These are phyloP conservation scores for Eleginops maclovinus DNA, from an alignment of 2,113 vertebrate species.

Conservation along the genomic window DNA sequence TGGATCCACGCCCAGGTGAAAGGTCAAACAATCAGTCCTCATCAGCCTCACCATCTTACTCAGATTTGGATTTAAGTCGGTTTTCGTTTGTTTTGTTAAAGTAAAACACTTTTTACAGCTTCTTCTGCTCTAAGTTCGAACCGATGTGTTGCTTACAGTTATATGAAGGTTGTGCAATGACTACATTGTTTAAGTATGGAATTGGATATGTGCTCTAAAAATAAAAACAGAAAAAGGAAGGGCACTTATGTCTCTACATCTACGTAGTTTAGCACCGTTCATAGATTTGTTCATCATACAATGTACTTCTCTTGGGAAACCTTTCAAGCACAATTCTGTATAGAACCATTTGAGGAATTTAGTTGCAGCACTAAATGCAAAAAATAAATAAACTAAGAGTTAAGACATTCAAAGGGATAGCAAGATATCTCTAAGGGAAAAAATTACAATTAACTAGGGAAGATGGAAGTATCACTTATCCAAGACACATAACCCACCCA, in stretches of 20 bases:
- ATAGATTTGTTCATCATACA: background rate
- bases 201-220: background rate
- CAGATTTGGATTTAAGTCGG: background rate
- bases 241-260: background rate
- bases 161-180: background rate
- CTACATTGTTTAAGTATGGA: background rate
- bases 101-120: background rate
- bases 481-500: too few relatives aligned
- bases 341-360: too few relatives aligned
- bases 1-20: slow-evolving; percentile 63
- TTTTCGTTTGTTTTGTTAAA: background rate
- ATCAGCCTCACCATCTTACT: slow-evolving; percentile 1
- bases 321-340: too few relatives aligned
- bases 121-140: background rate
- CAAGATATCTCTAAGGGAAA: background rate
- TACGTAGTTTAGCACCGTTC: background rate
- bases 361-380: too few relatives aligned
- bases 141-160: background rate
- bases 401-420: background rate
- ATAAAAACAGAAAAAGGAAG: too few relatives aligned
- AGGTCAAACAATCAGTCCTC: slow-evolving; percentile 55
- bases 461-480: too few relatives aligned
- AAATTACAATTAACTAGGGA: too few relatives aligned
- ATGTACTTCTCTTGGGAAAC: background rate
- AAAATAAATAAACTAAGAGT: background rate